phyloP scores from a whole-genome alignment of 1,140 invertebrate genomes.

The Thalassaphorura encarpata region DNA sequence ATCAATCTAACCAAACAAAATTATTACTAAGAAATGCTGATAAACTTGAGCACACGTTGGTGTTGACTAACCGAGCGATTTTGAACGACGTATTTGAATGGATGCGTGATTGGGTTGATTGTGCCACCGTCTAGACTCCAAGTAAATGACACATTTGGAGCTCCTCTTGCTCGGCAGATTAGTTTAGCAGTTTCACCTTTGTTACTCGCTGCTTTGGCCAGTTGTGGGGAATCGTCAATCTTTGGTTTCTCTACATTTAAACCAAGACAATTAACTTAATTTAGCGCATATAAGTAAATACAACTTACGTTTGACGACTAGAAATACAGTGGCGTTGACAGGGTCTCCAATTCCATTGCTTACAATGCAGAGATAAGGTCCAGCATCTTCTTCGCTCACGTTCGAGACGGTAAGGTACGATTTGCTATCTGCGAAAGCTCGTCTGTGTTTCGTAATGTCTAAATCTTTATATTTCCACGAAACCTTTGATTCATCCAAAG shows the following conservation, averaged over 20 bases:
- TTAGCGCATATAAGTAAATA: too few species aligned
- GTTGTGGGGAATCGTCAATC: constrained; percentile 68
- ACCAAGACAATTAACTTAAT: background rate
- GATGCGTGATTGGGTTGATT: constrained; percentile 11
- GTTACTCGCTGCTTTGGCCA: constrained; percentile 77
- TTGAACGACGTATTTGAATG: constrained; percentile 26
- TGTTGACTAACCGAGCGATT: constrained; percentile 24
- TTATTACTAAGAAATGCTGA: too few species aligned
- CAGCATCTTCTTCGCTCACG: constrained; percentile 72
- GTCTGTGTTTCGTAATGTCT: constrained; percentile 50
- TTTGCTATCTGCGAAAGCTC: constrained; percentile 58
- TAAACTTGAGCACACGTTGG: too few species aligned
- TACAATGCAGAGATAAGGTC: constrained; percentile 78
- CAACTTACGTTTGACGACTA: constrained; percentile 80
- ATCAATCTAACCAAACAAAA: constrained; percentile 47
- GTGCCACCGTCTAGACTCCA: constrained; percentile 57
- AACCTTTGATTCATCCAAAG: constrained; percentile 69
- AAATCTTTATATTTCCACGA: constrained; percentile 72
- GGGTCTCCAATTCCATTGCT: constrained; percentile 83
- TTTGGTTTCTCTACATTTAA: constrained; percentile 72
- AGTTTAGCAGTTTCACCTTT: constrained; percentile 68
- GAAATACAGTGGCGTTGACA: constrained; percentile 45
- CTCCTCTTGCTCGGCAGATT: constrained; percentile 68
- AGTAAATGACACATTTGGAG: constrained; percentile 68
- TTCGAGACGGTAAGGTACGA: constrained; percentile 68